Percentiles rank a stretch among this genome's conserved stretches.
phyloP scores from a whole-genome alignment of 1,140 invertebrate species.

The Trichomalopsis sarcophagae region DNA sequence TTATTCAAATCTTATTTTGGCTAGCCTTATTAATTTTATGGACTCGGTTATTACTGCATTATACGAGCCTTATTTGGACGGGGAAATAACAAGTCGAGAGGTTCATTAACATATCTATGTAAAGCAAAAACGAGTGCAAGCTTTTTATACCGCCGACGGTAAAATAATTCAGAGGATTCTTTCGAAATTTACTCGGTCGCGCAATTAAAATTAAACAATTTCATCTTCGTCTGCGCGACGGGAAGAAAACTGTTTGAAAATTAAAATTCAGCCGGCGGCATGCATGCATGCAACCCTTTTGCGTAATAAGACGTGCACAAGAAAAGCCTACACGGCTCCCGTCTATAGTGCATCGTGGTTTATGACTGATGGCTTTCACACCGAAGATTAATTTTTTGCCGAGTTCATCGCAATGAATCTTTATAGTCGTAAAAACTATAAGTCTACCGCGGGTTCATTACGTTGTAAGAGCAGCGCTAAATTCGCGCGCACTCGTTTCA shows the following conservation, averaged over 20 bases:
- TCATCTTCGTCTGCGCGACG: neutral
- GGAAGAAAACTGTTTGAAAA: neutral
- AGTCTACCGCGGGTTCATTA: neutral
- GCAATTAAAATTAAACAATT: neutral
- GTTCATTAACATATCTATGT: no score
- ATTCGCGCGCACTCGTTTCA: neutral
- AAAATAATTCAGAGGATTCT: neutral
- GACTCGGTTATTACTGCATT: no score
- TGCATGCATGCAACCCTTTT: constrained; percentile 19
- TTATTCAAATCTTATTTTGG: no score
- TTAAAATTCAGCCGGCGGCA: constrained; percentile 12
- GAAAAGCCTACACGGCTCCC: neutral
- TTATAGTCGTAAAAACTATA: neutral
- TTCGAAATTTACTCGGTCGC: neutral
- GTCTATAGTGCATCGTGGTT: neutral
- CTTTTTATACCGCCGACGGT: neutral
- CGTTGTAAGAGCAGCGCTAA: neutral
- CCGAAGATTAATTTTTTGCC: constrained; percentile 29
- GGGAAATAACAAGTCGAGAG: no score
- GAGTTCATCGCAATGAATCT: constrained; percentile 13
- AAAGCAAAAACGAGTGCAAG: no score
- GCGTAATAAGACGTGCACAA: constrained; percentile 18
- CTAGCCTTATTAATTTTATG: no score
- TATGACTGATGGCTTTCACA: constrained; percentile 33
- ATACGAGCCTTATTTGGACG: no score